A percentile compares a stretch with the other conserved stretches of the same genome.
phyloP scores from a whole-genome alignment of 2,888 invertebrate species.

The Syritta pipiens region DNA sequence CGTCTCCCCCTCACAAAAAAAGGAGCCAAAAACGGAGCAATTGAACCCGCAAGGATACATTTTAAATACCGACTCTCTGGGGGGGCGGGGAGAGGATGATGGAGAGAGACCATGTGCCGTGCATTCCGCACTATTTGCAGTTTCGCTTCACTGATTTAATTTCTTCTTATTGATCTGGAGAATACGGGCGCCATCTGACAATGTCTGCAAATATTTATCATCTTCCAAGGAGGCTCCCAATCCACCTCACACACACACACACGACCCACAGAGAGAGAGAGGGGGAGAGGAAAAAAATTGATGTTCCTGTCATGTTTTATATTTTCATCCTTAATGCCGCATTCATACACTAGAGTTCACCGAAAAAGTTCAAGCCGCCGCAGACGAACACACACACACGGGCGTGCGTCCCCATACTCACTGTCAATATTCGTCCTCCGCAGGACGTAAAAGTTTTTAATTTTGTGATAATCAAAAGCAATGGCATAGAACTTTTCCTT shows the following conservation, averaged over 20 bases:
- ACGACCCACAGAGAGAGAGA: not conserved
- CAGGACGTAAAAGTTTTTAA: slow-evolving; percentile 67
- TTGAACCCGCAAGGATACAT: slow-evolving; percentile 61
- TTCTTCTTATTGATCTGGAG: slow-evolving; percentile 57
- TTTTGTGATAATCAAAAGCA: slow-evolving; percentile 70
- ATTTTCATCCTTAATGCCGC: slow-evolving; percentile 38
- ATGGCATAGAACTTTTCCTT: slow-evolving; percentile 64
- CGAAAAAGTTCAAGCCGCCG: slow-evolving; percentile 37
- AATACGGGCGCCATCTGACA: slow-evolving; percentile 69
- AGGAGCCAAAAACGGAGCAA: slow-evolving; percentile 10
- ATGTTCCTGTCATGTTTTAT: slow-evolving; percentile 56
- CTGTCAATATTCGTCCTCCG: not conserved
- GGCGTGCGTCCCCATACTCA: not conserved
- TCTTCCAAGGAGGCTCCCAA: slow-evolving; percentile 13
- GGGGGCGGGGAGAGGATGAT: not conserved
- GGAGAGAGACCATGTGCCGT: slow-evolving; percentile 37
- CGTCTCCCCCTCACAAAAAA: not conserved
- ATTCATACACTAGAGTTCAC: slow-evolving; percentile 42
- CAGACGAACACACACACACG: slow-evolving; percentile 14
- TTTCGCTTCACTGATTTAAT: slow-evolving; percentile 61
- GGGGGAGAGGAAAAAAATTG: slow-evolving; percentile 53
- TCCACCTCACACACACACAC: not conserved
- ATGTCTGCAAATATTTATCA: slow-evolving; percentile 68
- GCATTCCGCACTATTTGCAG: slow-evolving; percentile 67
- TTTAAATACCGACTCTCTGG: slow-evolving; percentile 43